Base-by-base conservation (phyloP, 2,888 invertebrate genomes). In the Ischnus inquisitorius region DNA sequence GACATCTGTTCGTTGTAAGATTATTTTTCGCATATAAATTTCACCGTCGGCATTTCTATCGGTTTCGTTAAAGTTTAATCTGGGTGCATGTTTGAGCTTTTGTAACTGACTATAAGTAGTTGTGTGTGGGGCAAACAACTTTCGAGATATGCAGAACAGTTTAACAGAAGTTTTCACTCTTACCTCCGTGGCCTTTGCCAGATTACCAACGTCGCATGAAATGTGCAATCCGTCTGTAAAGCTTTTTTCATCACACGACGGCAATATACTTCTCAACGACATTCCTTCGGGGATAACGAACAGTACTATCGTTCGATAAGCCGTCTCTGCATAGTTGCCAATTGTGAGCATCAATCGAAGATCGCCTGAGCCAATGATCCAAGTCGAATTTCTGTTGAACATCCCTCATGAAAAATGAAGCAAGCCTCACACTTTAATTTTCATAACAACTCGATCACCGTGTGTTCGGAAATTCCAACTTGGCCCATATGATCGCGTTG, bases 291-390 rank as follows among this genome's bases (percentile, higher is more conserved):
- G 91, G 16, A 92, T 64, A 3, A 51, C 65, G 46, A 91, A 86
- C 5, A 79, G 87, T 0, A 89, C 76, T 2, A 79, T 86, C 1
- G 89, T 88, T 4, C 86, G 79, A 82, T 92, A 91, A 1, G 92
- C 90, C 1, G 90, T 90, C 79, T 92, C 92, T 14, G 86, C 90
- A 1, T 76, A 39, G 81, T 92, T 92, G 16, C 76, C 68, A 28
- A 92, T 79, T 48, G 14, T 51, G 0, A 88, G 48, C 79, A 87
- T 86, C 12, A 92, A 84, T 34, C 78, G 88, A 39, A 92, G 83
- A 68, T 91, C 89, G 3, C 85, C 85, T 2, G 92, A 92, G 28
- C 92, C 92, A 19, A 92, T 90, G 8, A 89, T 72, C 92, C 92
- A 92, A 1, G 86, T 86, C 39, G 88, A 67, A 64, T 89, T 84